Conservation (phyloP, 2,113 vertebrate species). For the Pristiophorus japonicus region DNA sequence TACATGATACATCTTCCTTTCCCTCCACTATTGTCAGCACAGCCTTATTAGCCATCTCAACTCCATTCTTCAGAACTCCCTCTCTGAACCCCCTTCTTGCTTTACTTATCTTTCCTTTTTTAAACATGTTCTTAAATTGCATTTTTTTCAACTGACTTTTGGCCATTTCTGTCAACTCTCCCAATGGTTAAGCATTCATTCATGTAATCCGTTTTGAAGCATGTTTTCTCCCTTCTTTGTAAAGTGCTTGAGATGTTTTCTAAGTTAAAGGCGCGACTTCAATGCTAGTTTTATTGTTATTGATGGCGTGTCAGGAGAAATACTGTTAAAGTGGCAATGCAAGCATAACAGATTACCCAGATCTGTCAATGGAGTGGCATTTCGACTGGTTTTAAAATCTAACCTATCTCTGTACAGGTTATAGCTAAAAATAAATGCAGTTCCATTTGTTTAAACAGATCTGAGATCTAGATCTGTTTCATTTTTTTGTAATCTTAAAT, state of each 20-base stretch:
- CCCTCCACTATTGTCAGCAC: background rate
- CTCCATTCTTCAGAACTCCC: background rate
- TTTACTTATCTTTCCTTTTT: background rate
- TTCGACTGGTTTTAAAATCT: background rate
- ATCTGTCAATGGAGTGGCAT: background rate
- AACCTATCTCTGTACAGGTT: background rate
- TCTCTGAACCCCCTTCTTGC: background rate
- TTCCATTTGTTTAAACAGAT: background rate
- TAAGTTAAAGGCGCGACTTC: background rate
- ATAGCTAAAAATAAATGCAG: background rate
- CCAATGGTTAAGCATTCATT: background rate
- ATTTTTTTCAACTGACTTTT: background rate
- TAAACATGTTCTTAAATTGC: background rate
- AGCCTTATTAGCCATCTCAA: background rate
- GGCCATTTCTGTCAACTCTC: background rate
- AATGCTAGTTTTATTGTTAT: background rate
- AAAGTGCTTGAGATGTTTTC: background rate
- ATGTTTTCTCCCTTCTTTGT: too few species aligned
- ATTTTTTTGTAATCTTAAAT: background rate
- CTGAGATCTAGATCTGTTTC: background rate
- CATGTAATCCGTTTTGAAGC: background rate
- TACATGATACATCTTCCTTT: too few species aligned
- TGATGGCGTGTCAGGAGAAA: background rate
- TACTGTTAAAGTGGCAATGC: background rate
- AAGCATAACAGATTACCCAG: background rate